These are phyloP conservation scores for Helleia helle DNA, from an alignment of 2,888 invertebrate genomes.

Conservation along the genomic window DNA sequence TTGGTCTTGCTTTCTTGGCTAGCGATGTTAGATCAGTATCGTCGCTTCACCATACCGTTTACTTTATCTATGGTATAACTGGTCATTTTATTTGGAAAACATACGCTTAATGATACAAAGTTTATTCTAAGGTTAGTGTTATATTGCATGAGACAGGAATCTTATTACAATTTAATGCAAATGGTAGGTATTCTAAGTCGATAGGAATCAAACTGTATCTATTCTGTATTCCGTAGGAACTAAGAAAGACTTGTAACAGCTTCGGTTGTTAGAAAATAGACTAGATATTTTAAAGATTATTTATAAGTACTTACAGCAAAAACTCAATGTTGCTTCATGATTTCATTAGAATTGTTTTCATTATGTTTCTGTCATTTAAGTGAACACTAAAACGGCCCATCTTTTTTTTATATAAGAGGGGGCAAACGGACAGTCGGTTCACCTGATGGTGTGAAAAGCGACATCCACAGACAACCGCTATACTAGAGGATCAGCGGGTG, in stretches of 20 bases:
- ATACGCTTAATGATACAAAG: constrained; percentile 6
- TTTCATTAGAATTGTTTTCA: no score
- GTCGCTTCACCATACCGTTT: constrained; percentile 37
- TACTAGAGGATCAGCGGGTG: no score
- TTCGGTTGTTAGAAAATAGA: not conserved
- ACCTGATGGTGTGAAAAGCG: no score
- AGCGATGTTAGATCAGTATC: constrained; percentile 36
- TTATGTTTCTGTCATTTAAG: no score
- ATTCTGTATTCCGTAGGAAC: not conserved
- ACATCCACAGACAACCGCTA: no score
- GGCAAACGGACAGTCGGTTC: no score
- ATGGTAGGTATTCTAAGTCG: not conserved
- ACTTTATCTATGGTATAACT: constrained; percentile 30
- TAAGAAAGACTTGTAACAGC: not conserved
- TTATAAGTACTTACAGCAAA: no score
- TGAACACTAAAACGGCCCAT: no score
- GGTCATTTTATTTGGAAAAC: constrained; percentile 7
- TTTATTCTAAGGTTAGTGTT: constrained; percentile 7
- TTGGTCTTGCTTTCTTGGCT: constrained; percentile 50
- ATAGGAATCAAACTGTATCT: not conserved
- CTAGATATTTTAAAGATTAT: no score
- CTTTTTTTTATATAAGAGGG: no score
- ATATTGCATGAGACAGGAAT: constrained; percentile 7
- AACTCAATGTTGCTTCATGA: no score
- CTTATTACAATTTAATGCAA: constrained; percentile 9